phyloP scores from a whole-genome alignment of 1,140 invertebrate genomes.

The Heterodera carotae region DNA sequence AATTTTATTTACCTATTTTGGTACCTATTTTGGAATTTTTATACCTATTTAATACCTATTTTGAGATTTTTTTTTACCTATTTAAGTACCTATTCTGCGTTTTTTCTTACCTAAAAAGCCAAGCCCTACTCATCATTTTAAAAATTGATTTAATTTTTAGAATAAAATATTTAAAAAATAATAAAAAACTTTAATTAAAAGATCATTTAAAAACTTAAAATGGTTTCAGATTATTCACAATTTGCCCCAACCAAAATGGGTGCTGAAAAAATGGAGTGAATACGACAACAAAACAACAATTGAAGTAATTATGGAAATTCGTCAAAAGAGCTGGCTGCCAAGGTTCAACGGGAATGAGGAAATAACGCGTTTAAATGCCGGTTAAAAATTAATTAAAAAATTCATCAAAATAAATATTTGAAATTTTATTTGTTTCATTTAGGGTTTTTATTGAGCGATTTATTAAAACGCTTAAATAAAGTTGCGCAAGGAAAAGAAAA shows the following conservation, averaged over 20 bases:
- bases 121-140: constrained; percentile 23
- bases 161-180: constrained; percentile 7
- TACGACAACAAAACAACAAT: constrained; percentile 44
- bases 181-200: constrained; percentile 1
- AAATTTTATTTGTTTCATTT: constrained; percentile 20
- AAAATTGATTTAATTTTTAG: neutral
- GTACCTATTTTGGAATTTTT: constrained; percentile 35
- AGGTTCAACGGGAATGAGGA: constrained; percentile 35
- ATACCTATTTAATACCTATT: constrained; percentile 26
- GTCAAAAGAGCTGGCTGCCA: constrained; percentile 30
- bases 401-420: neutral
- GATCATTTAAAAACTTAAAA: neutral
- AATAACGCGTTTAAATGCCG: constrained; percentile 17
- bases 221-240: constrained; percentile 32
- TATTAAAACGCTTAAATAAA: constrained; percentile 28
- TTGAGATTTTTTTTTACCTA: constrained; percentile 37
- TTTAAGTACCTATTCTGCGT: neutral
- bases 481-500: constrained; percentile 22
- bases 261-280: constrained; percentile 35
- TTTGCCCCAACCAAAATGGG: constrained; percentile 41
- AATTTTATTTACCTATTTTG: constrained; percentile 21
- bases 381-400: neutral
- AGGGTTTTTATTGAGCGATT: constrained; percentile 45
- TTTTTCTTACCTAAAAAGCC: neutral
- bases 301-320: constrained; percentile 39